These are phyloP conservation scores for Cydia pomonella DNA, from an alignment of 1,140 invertebrate genomes.

Conservation along the genomic window DNA sequence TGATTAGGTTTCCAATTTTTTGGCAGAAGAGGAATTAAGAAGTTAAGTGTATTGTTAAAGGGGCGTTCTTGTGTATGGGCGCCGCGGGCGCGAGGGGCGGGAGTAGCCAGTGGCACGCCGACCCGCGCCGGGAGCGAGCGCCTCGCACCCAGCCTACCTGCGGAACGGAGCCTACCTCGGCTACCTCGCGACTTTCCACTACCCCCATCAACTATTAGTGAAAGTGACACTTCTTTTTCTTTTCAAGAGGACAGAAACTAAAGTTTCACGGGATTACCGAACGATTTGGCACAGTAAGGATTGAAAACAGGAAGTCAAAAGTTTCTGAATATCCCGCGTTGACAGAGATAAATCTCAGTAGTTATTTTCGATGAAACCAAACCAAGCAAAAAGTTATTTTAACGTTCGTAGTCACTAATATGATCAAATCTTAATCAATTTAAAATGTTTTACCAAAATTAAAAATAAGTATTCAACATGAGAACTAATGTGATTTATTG, in stretches of 20 bases:
- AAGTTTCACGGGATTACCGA: not conserved
- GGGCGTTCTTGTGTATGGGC: slow-evolving; percentile 59
- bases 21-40: slow-evolving; percentile 1
- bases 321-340: slow-evolving; percentile 8
- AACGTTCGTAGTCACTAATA: not conserved
- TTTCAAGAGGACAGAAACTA: not conserved
- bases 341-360: slow-evolving; percentile 8
- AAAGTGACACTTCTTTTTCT: slow-evolving; percentile 20
- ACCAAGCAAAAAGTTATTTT: not conserved
- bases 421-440: not conserved
- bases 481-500: not conserved
- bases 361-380: not conserved
- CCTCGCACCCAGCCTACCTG: slow-evolving; percentile 44
- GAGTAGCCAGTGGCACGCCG: slow-evolving; percentile 59
- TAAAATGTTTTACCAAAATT: not conserved
- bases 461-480: not conserved
- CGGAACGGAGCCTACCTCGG: slow-evolving; percentile 18
- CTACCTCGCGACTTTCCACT: not conserved
- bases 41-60: slow-evolving; percentile 51
- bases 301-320: slow-evolving; percentile 24
- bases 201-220: not conserved
- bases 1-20: not conserved
- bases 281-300: slow-evolving; percentile 9
- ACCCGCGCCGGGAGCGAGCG: slow-evolving; percentile 61
- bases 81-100: slow-evolving; percentile 45